Base-by-base conservation (phyloP, 2,888 invertebrate species). In the Zelleria hepariella region DNA sequence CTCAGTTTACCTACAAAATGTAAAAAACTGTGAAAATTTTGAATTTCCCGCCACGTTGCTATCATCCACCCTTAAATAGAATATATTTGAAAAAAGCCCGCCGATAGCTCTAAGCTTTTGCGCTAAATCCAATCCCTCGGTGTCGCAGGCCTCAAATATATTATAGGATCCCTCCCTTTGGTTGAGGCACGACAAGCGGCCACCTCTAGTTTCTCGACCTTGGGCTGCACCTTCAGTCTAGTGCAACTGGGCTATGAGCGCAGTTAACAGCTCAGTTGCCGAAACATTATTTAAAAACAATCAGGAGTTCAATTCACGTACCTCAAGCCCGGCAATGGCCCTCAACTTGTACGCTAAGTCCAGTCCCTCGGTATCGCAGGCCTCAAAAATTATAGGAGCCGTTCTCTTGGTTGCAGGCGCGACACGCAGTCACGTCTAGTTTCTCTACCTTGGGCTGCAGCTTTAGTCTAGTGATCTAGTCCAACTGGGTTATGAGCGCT, bases 401-500 rank as follows among this genome's bases (percentile, higher is more conserved):
- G 1, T 75, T 75, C n/a, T 74, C 72, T 20, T 68, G 73, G 1
- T 72, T 76, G 57, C 87, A 88, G 0, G 83, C 72, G 26, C 87
- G 67, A 58, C 87, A 88, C 10, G 74, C 69, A 18, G 71, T 75
- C 2, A 65, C 56, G 0, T 68, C 73, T 8, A 69, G 62, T 5
- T 65, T 64, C 64, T 82, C 81, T 23, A 60, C 64, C 61, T 82
- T 82, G 0, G 80, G 79, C 62, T 76, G 79, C 26, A 78, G 66
- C 21, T 73, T 67, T 59, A 82, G 56, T 61, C 70, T 77, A 65
- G 82, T 78, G 59, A 86, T 86, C 56, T 86, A 63, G 24, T 87
- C 87, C 21, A 80, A 71, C 48, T 86, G 65, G 59, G 85, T 87
- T 66, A 87, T 80, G 58, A n/a, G n/a, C n/a, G n/a, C n/a, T n/a